Evolutionary conservation across 2,113 vertebrate genomes (phyloP), one percentile per base, ranked within the genome.

Genomic region (Typhlomys cinereus): DNA sequence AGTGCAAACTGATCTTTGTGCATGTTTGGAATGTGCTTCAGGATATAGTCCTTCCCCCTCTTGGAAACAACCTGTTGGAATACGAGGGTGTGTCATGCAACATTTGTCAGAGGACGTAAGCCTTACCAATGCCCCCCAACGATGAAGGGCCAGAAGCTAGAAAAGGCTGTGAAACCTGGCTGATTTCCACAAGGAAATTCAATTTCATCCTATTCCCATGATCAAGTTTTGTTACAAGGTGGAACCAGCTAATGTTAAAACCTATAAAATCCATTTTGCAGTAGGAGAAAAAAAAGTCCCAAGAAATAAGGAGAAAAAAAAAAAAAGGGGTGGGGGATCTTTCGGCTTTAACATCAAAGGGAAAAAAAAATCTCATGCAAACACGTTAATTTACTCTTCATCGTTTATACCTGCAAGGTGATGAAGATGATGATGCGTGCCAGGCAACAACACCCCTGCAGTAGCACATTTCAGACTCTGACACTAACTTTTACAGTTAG

Each of bases 1-100:
- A 99, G 98, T n/a, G 99, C 99, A 75, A 99, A 99, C 98, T 99
- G 99, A 96, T 99, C 99, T 79, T 99, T 99, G 98, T 99, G 99
- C 99, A 99, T 99, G 97, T 99, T 99, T 0, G 99, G 99, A 86
- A 99, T 99, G 67, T 99, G 99, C 95, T 99, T 99, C 96, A 99
- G 98, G 98, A 99, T 99, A 97, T 99, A 99, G 44, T 99, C 99
- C 52, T 98, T 98, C 78, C 99, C 99, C 44, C 99, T 98, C 97
- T 99, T 99, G 5, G 99, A 97, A n/a, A 99, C 98, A 94, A 99
- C 99, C 99, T 99, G 98, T 85, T 57, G 54, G 52, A 76, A 94
- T 29, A 91, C 36, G 91, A 88, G 14, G 69, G 85, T 62, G 44
- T 29, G 64, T 74, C 85, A 86, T 84, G 75, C 25, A 71, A 80